Evolutionary conservation across 2,888 invertebrate genomes (phyloP).

Genomic region (Octodonta nipae): DNA sequence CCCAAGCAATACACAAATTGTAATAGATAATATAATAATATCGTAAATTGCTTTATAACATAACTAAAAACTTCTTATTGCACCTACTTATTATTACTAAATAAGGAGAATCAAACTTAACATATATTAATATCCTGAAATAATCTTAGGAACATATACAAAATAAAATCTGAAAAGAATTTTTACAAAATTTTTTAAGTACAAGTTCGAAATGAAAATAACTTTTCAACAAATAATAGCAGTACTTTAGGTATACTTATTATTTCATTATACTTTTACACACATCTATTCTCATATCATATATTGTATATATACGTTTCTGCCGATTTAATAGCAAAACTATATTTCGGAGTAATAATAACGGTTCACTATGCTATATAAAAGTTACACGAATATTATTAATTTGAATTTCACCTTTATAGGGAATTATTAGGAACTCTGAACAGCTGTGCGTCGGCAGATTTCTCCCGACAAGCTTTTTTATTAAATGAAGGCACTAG

Average conservation of each 20-base stretch:
- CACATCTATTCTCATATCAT: slow-evolving; percentile 30
- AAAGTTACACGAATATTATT: slow-evolving; percentile 33
- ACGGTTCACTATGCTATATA: slow-evolving; percentile 34
- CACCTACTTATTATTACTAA: slow-evolving; percentile 35
- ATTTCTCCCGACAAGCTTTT: slow-evolving; percentile 11
- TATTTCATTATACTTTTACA: slow-evolving; percentile 25
- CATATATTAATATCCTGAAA: slow-evolving; percentile 25
- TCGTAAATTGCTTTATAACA: slow-evolving; percentile 35
- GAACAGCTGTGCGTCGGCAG: slow-evolving; percentile 25
- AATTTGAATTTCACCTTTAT: slow-evolving; percentile 24
- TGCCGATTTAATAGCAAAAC: slow-evolving; percentile 33
- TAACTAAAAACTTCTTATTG: slow-evolving; percentile 34
- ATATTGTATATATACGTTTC: slow-evolving; percentile 33
- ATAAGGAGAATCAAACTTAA: slow-evolving; percentile 28
- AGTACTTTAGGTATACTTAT: slow-evolving; percentile 11
- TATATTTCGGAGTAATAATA: slow-evolving; percentile 32
- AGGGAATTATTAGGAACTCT: slow-evolving; percentile 37
- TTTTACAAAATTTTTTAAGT: slow-evolving; percentile 18
- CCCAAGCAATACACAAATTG: slow-evolving; percentile 38
- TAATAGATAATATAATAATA: slow-evolving; percentile 33
- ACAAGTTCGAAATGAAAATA: slow-evolving; percentile 29
- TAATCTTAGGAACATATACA: slow-evolving; percentile 33
- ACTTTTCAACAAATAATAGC: slow-evolving; percentile 16
- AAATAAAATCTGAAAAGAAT: slow-evolving; percentile 20
- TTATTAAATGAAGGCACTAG: slow-evolving; percentile 35